phyloP scores from a whole-genome alignment of 2,113 vertebrate species.

The Hippolais icterina region DNA sequence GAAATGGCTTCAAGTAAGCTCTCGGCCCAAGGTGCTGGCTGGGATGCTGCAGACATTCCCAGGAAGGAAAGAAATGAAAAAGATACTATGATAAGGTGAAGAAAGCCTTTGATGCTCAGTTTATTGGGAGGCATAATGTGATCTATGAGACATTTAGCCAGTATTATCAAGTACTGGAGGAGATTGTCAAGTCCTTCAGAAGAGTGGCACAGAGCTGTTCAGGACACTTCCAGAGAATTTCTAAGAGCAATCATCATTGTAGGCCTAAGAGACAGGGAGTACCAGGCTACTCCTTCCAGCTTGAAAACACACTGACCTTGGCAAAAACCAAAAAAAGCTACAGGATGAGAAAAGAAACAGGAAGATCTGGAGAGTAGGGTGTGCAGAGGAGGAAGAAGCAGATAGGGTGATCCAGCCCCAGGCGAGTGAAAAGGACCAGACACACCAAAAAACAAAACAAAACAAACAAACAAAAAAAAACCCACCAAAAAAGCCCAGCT shows the following conservation, averaged over 20 bases:
- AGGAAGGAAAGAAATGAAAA: not conserved
- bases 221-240: slow-evolving; percentile 14
- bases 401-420: not conserved
- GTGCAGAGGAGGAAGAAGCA: not conserved
- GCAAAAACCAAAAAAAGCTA: not conserved
- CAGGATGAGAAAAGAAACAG: not conserved
- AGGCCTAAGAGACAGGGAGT: not conserved
- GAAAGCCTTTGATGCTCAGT: slow-evolving; percentile 49
- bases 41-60: not conserved
- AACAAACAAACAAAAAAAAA: too few species aligned
- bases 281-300: not conserved
- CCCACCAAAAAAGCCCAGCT: not conserved
- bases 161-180: not conserved
- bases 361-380: not conserved
- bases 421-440: not conserved
- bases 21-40: not conserved
- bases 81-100: not conserved
- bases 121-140: slow-evolving; percentile 31
- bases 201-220: not conserved
- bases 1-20: not conserved
- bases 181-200: slow-evolving; percentile 18
- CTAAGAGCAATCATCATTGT: not conserved
- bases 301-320: not conserved
- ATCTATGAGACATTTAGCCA: slow-evolving; percentile 35
- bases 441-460: not conserved